Percentiles rank a stretch among this genome's conserved stretches.
phyloP scores from a whole-genome alignment of 2,797 vertebrate species.

The Takifugu ocellatus region DNA sequence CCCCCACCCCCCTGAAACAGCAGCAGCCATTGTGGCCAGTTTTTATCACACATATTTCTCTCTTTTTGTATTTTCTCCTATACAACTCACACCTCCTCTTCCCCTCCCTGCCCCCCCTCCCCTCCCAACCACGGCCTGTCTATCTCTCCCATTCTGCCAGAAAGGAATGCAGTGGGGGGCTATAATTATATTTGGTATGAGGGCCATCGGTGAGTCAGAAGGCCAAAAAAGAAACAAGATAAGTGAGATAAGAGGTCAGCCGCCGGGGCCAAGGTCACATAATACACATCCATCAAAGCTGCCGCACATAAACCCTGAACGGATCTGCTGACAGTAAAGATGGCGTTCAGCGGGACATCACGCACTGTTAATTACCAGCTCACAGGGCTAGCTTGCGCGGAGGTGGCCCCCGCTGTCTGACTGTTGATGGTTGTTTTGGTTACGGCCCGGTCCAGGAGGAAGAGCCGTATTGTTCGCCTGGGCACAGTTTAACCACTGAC shows the following conservation, averaged over 20 bases:
- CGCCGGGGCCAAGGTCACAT: conserved; percentile 67
- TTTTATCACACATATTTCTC: conserved; percentile 27
- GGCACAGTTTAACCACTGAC: conserved; percentile 31
- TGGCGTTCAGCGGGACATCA: conserved; percentile 33
- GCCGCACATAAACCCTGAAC: not conserved
- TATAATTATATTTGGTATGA: conserved; percentile 75
- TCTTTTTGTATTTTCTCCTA: conserved; percentile 43
- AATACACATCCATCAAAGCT: conserved; percentile 21
- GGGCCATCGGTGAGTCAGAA: conserved; percentile 72
- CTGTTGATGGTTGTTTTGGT: conserved; percentile 67
- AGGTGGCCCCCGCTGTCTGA: conserved; percentile 5
- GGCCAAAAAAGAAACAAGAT: conserved; percentile 71
- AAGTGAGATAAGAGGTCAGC: conserved; percentile 73
- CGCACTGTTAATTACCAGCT: conserved; percentile 32
- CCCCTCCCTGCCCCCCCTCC: conserved; percentile 5
- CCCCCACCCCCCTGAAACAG: conserved; percentile 25
- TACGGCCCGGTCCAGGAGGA: conserved; percentile 23
- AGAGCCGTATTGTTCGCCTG: conserved; percentile 37
- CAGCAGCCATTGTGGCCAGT: conserved; percentile 17
- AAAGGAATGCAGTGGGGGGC: conserved; percentile 69
- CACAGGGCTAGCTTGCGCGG: too few relatives aligned
- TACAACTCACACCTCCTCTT: conserved; percentile 6
- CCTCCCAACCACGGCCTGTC: conserved; percentile 25
- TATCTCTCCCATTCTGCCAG: conserved; percentile 63
- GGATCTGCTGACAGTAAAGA: conserved; percentile 20